Percentiles rank a stretch among this genome's conserved stretches.
Evolutionary conservation across 1,140 invertebrate species (phyloP).

Genomic region (Glomeris maerens): DNA sequence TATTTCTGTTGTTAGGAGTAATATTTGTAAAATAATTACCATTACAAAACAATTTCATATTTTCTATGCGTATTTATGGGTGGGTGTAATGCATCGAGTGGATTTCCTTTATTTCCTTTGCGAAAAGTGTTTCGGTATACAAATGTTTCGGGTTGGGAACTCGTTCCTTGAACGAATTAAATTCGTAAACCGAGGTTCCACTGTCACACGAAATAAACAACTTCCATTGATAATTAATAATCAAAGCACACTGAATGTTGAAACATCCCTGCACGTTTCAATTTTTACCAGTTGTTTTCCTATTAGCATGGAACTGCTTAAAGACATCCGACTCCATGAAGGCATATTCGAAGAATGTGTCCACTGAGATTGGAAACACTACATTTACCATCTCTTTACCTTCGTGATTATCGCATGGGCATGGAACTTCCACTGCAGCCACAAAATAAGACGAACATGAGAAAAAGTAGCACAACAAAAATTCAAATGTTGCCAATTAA

Average conservation of each 20-base stretch:
- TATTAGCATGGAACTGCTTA: constrained; percentile 58
- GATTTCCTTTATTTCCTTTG: no score
- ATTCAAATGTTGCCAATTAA: constrained; percentile 7
- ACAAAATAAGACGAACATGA: constrained; percentile 10
- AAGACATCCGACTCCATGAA: constrained; percentile 88
- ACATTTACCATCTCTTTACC: constrained; percentile 56
- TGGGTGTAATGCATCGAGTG: no score
- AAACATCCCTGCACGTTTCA: no score
- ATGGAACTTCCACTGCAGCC: constrained; percentile 20
- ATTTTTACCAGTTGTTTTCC: constrained; percentile 61
- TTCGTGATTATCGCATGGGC: constrained; percentile 41
- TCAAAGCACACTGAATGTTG: no score
- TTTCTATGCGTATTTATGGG: no score
- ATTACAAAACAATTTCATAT: no score
- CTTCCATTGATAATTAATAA: not conserved
- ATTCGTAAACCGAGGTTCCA: not conserved
- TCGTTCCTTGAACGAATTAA: no score
- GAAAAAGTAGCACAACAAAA: constrained; percentile 13
- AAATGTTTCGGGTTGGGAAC: no score
- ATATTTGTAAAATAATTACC: no score
- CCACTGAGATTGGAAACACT: constrained; percentile 61
- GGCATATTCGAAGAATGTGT: constrained; percentile 76
- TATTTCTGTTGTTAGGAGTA: no score
- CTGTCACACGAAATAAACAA: not conserved
- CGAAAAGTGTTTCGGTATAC: no score